These are phyloP conservation scores for Cephus pygmeus DNA, from an alignment of 2,888 invertebrate species.

Conservation along the genomic window DNA sequence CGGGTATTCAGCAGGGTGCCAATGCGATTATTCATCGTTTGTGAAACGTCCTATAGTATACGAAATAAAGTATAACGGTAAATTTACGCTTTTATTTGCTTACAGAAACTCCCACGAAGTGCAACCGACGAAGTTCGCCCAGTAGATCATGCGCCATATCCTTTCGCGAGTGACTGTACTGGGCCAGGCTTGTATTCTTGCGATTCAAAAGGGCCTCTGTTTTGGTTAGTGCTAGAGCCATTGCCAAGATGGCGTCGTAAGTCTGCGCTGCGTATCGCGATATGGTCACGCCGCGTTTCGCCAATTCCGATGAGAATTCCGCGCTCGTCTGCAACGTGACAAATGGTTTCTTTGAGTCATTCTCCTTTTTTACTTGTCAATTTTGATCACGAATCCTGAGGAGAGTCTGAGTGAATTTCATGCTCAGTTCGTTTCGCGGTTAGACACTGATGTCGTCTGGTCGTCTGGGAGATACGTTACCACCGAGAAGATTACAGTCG, in stretches of 20 bases:
- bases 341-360: constrained; percentile 4
- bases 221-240: constrained; percentile 80
- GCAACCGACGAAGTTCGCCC: constrained; percentile 77
- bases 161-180: constrained; percentile 80
- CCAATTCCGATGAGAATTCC: constrained; percentile 74
- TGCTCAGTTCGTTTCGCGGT: background rate
- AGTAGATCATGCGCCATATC: constrained; percentile 80
- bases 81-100: constrained; percentile 59
- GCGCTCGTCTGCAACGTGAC: constrained; percentile 71
- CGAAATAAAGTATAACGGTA: background rate
- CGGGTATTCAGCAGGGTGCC: background rate
- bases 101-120: constrained; percentile 89
- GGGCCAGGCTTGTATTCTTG: constrained; percentile 67
- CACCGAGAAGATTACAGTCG: background rate
- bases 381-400: background rate
- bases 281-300: constrained; percentile 68
- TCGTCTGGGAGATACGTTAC: background rate
- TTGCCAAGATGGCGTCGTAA: constrained; percentile 93
- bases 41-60: background rate
- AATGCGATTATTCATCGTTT: constrained; percentile 1
- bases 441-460: background rate
- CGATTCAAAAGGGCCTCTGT: constrained; percentile 72
- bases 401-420: background rate
- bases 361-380: background rate
- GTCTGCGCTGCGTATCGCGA: constrained; percentile 82